Evolutionary conservation across 2,113 vertebrate species (phyloP).

Genomic region (Merops nubicus): DNA sequence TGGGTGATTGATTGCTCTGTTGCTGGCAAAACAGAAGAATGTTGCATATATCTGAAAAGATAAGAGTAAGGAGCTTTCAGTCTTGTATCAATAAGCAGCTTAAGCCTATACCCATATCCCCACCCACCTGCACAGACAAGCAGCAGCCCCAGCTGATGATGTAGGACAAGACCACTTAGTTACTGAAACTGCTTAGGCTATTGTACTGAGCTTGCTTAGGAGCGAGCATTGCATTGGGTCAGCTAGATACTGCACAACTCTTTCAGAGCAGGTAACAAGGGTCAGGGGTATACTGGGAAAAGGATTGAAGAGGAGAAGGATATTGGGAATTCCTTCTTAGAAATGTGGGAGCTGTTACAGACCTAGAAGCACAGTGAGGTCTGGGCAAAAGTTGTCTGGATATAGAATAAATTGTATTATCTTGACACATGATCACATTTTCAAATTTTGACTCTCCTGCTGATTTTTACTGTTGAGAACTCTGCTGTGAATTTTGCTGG

Average conservation of each 20-base stretch:
- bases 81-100: not conserved
- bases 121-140: rapidly evolving
- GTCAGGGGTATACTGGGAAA: not conserved
- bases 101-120: not conserved
- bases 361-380: not conserved
- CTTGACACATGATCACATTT: not conserved
- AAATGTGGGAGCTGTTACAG: not conserved
- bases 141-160: not conserved
- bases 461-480: not conserved
- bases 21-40: not conserved
- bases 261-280: not conserved
- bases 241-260: not conserved
- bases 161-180: not conserved
- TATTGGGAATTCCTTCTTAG: not conserved
- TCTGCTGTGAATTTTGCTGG: not conserved
- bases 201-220: not conserved
- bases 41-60: not conserved
- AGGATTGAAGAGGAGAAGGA: not conserved
- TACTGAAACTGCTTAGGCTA: not conserved
- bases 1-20: not conserved
- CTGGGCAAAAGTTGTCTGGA: not conserved
- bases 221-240: not conserved
- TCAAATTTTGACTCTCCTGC: not conserved
- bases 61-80: not conserved
- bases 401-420: rapidly evolving